Percentiles rank a stretch among this genome's conserved stretches.
These are phyloP conservation scores for Pterostichus niger DNA, from an alignment of 2,888 invertebrate species.

Conservation along the genomic window DNA sequence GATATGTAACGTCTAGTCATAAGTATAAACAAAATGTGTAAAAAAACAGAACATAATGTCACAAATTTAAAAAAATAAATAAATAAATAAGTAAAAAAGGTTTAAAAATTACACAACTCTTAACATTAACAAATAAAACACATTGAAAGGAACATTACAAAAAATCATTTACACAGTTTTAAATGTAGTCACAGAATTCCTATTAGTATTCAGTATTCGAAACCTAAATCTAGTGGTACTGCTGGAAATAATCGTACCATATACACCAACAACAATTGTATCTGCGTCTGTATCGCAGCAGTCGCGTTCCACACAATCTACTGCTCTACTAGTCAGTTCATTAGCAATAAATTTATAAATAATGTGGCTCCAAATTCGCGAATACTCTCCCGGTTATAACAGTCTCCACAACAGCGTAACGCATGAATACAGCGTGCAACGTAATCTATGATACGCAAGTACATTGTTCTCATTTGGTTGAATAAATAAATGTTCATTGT, in stretches of 20 bases:
- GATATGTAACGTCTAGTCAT: too few species aligned
- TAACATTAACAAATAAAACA: too few species aligned
- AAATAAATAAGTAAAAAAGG: too few species aligned
- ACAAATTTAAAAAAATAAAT: too few species aligned
- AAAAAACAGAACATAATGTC: too few species aligned
- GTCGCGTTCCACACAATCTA: constrained; percentile 7
- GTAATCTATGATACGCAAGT: background rate
- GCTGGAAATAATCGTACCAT: background rate
- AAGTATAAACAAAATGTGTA: too few species aligned
- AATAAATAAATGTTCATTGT: background rate
- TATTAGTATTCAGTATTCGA: constrained; percentile 29
- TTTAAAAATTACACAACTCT: too few species aligned
- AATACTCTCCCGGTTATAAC: background rate
- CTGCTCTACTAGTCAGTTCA: constrained; percentile 17
- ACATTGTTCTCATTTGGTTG: constrained; percentile 3
- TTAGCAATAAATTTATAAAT: constrained; percentile 46
- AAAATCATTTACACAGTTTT: too few species aligned
- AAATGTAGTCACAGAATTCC: too few species aligned
- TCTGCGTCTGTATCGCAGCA: background rate
- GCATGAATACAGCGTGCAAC: background rate
- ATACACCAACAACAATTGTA: background rate
- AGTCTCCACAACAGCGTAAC: background rate
- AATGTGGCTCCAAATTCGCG: constrained; percentile 1
- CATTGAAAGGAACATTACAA: too few species aligned
- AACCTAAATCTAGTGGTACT: background rate